Conservation (phyloP, 2,797 vertebrate genomes). For the Varecia variegata region DNA sequence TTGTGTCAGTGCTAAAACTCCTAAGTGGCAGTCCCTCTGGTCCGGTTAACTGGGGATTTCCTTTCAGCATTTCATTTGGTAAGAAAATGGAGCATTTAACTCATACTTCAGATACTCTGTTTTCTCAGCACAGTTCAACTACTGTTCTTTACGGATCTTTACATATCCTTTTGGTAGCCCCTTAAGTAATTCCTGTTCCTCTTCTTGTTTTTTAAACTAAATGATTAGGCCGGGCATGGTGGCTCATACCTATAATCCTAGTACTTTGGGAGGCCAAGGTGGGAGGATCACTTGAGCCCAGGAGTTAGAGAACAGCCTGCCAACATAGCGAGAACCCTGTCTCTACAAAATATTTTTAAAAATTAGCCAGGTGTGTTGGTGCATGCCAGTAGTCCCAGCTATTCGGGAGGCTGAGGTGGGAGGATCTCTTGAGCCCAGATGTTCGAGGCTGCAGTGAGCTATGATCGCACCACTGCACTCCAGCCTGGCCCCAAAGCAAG, state of each 20-base stretch:
- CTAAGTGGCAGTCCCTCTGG: neutral
- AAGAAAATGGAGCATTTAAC: constrained; percentile 11
- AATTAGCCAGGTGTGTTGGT: neutral
- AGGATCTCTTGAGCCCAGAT: neutral
- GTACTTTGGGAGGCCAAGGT: neutral
- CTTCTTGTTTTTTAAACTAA: constrained; percentile 30
- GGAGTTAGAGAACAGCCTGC: neutral
- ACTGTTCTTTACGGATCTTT: neutral
- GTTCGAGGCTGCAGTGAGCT: neutral
- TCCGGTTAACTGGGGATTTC: neutral
- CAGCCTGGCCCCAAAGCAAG: neutral
- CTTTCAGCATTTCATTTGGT: neutral
- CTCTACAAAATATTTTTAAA: neutral
- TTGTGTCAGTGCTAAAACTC: neutral
- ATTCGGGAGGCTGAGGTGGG: neutral
- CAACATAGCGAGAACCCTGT: neutral
- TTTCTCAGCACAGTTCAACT: neutral
- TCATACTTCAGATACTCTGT: neutral
- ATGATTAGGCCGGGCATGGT: neutral
- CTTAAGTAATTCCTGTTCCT: constrained; percentile 29
- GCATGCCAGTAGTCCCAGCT: neutral
- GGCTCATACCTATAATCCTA: neutral
- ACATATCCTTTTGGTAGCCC: neutral
- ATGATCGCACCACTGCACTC: neutral
- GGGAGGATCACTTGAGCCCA: neutral